Evolutionary conservation across 2,113 vertebrate genomes (phyloP).

Genomic region (Pithys albifrons): DNA sequence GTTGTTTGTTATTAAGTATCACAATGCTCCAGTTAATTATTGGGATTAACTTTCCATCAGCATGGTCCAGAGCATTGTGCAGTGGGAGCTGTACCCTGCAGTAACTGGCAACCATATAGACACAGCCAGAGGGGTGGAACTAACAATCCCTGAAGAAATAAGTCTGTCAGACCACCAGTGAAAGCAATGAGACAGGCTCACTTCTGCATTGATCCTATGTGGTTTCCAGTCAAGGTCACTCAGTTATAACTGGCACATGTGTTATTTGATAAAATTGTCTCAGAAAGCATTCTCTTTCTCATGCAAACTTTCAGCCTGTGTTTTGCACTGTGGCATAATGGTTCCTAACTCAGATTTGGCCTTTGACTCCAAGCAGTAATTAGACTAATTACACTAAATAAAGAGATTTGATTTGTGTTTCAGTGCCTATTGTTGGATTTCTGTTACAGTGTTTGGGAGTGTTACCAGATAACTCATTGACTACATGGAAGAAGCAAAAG

Average conservation of each 20-base stretch:
- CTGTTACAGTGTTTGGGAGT: not conserved
- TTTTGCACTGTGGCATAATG: not conserved
- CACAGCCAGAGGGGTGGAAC: not conserved
- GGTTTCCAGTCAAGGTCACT: not conserved
- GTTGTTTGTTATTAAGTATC: not conserved
- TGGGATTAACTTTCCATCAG: not conserved
- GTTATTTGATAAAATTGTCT: not conserved
- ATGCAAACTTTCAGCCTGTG: not conserved
- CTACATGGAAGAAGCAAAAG: not conserved
- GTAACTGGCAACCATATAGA: not conserved
- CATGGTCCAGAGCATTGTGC: fast-evolving
- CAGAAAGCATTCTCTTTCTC: not conserved
- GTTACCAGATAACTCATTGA: not conserved
- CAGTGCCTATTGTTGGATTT: not conserved
- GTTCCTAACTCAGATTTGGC: not conserved
- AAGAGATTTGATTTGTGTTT: not conserved
- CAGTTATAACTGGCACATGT: not conserved
- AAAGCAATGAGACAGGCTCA: not conserved
- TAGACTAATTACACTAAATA: not conserved
- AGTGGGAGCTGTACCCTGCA: not conserved
- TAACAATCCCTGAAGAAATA: not conserved
- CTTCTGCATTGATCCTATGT: not conserved
- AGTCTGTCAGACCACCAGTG: not conserved
- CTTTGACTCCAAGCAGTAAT: not conserved
- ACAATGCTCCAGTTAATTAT: not conserved